phyloP scores from a whole-genome alignment of 2,113 vertebrate species.

The Thalassarche chlororhynchos region DNA sequence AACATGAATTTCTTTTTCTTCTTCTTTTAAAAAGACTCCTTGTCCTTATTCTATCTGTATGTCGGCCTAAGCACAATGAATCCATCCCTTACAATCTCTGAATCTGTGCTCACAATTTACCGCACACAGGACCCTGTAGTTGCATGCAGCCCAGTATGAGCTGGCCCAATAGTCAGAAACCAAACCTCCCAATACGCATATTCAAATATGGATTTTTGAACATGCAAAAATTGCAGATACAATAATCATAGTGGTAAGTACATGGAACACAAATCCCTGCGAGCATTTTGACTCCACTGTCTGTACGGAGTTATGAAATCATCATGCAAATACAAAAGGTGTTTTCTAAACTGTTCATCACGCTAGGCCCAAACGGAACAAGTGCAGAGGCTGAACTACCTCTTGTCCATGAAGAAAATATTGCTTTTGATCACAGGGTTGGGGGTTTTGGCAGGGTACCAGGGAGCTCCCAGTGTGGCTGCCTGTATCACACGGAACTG shows the following conservation, averaged over 20 bases:
- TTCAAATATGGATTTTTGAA: neutral
- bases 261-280: neutral
- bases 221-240: neutral
- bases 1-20: neutral
- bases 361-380: neutral
- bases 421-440: neutral
- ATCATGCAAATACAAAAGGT: neutral
- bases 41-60: neutral
- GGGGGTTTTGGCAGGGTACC: neutral
- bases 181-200: neutral
- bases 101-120: neutral
- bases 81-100: neutral
- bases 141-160: neutral
- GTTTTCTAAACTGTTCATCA: neutral
- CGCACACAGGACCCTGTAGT: fast-evolving
- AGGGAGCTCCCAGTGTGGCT: neutral
- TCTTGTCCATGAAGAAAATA: constrained; percentile 4
- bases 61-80: neutral
- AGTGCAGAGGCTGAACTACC: neutral
- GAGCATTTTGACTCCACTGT: fast-evolving
- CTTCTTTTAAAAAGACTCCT: neutral
- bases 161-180: neutral
- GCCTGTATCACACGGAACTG: neutral
- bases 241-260: neutral
- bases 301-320: neutral